phyloP scores from a whole-genome alignment of 2,113 vertebrate species.

The Dendrocopos noguchii region DNA sequence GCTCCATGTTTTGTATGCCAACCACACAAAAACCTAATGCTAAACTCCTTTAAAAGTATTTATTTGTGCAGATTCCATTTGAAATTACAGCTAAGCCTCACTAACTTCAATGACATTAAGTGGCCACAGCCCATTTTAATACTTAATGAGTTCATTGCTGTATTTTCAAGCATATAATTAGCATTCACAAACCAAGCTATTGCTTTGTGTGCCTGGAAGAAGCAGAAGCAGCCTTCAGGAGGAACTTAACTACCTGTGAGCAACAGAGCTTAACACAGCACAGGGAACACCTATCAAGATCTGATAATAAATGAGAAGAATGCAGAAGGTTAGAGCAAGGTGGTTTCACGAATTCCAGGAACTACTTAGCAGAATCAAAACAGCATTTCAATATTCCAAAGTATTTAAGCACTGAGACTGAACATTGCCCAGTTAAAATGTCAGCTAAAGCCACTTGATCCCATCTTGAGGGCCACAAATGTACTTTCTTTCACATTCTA shows the following conservation, averaged over 20 bases:
- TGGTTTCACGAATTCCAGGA: neutral
- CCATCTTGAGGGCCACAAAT: neutral
- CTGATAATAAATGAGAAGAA: neutral
- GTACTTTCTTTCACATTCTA: neutral
- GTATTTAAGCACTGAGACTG: neutral
- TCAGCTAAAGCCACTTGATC: neutral
- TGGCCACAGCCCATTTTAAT: neutral
- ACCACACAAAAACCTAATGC: neutral
- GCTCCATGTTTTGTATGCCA: neutral
- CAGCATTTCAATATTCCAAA: neutral
- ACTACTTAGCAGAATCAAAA: neutral
- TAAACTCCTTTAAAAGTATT: neutral
- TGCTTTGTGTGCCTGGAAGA: neutral
- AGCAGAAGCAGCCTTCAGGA: neutral
- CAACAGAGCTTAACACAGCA: neutral
- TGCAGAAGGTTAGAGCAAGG: neutral
- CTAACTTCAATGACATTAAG: neutral
- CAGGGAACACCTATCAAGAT: neutral
- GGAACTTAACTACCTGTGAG: neutral
- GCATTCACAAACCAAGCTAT: neutral
- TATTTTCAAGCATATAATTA: constrained; percentile 4
- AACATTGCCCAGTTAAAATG: neutral
- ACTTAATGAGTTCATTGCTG: neutral
- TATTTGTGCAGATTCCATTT: neutral
- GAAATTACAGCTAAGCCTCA: neutral